Conservation (phyloP, 1,140 invertebrate genomes). For the Leptinotarsa texana region DNA sequence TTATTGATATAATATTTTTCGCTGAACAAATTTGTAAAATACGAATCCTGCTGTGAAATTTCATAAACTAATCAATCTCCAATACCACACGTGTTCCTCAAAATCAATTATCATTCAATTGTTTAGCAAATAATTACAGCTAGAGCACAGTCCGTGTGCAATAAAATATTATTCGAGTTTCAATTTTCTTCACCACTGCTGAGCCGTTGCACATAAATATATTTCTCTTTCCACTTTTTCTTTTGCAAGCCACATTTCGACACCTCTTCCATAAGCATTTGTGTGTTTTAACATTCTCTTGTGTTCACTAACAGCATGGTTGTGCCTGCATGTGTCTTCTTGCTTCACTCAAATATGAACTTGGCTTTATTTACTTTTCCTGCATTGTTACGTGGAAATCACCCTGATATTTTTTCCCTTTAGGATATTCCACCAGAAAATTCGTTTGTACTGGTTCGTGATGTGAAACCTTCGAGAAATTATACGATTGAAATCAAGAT, state of each 20-base stretch:
- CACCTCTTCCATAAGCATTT: slow-evolving; percentile 16
- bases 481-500: slow-evolving; percentile 80
- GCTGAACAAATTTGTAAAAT: no score
- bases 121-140: no score
- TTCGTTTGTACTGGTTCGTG: slow-evolving; percentile 76
- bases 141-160: no score
- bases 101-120: no score
- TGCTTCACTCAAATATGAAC: background rate
- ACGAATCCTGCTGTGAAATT: no score
- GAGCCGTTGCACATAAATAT: no score
- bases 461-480: slow-evolving; percentile 72
- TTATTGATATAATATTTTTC: no score
- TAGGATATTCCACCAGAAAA: slow-evolving; percentile 75
- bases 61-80: no score
- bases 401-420: background rate
- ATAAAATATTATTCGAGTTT: no score
- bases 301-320: slow-evolving; percentile 10
- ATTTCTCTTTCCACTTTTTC: no score
- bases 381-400: background rate
- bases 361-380: background rate
- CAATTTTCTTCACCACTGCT: no score
- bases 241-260: background rate
- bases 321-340: slow-evolving; percentile 6
- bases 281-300: slow-evolving; percentile 16
- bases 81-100: no score